These are phyloP conservation scores for Furnarius figulus DNA, from an alignment of 2,113 vertebrate genomes.

Conservation along the genomic window DNA sequence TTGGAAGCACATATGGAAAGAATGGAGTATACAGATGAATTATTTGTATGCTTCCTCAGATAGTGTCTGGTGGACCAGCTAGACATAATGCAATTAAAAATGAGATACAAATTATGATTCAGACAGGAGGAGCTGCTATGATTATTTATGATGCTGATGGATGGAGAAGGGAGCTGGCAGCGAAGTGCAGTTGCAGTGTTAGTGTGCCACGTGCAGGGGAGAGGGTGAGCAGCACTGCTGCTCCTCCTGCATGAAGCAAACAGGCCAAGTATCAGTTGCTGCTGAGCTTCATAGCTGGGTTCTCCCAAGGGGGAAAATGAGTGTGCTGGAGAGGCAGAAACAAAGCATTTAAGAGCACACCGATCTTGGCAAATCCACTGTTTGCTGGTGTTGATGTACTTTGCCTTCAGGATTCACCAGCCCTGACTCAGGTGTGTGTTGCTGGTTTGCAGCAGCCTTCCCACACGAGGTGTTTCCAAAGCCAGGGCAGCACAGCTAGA, in stretches of 20 bases:
- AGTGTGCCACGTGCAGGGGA: accelerated
- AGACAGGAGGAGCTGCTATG: neutral
- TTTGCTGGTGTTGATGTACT: neutral
- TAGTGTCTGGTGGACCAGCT: neutral
- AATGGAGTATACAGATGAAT: neutral
- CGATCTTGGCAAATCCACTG: neutral
- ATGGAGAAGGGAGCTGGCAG: neutral
- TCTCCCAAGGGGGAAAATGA: neutral
- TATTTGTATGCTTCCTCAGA: neutral
- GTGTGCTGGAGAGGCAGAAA: neutral
- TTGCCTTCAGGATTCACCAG: neutral
- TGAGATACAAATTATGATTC: neutral
- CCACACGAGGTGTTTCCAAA: neutral
- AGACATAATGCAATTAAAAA: neutral
- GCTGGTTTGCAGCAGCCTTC: neutral
- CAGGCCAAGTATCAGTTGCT: accelerated
- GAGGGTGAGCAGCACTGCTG: accelerated
- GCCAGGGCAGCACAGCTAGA: neutral
- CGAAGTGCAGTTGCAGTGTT: neutral
- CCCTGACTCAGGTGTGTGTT: accelerated
- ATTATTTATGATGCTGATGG: neutral
- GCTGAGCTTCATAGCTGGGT: neutral
- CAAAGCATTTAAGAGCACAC: neutral
- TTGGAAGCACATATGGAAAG: neutral
- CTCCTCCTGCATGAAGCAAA: neutral